phyloP scores from a whole-genome alignment of 2,797 vertebrate species.

The Clarias fuscus region DNA sequence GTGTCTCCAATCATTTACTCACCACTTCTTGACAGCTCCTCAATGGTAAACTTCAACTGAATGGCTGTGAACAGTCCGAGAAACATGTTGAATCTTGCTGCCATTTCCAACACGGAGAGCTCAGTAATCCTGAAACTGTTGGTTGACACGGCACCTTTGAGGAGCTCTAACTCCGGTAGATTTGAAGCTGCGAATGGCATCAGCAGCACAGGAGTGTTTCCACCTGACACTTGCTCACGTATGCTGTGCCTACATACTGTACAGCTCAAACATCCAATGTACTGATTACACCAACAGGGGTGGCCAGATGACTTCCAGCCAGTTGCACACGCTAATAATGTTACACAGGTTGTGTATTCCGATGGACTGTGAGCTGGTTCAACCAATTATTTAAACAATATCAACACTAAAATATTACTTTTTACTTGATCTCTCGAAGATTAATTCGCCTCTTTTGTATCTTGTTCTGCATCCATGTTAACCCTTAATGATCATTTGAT shows the following conservation, averaged over 20 bases:
- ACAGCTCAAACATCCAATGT: background rate
- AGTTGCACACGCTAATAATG: background rate
- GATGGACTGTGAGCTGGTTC: background rate
- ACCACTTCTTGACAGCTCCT: slow-evolving; percentile 60
- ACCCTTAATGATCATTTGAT: background rate
- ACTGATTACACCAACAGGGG: background rate
- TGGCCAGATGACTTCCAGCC: background rate
- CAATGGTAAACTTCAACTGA: slow-evolving; percentile 57
- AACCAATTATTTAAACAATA: background rate
- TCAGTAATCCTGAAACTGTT: slow-evolving; percentile 6
- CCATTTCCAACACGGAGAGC: slow-evolving; percentile 25
- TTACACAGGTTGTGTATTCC: background rate
- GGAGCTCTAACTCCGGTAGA: background rate
- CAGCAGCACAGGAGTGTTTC: slow-evolving; percentile 11
- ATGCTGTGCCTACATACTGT: slow-evolving; percentile 8
- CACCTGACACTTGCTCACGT: slow-evolving; percentile 1
- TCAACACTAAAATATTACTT: background rate
- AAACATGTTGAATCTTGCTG: slow-evolving; percentile 51
- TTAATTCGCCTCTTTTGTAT: background rate
- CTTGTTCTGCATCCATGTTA: background rate
- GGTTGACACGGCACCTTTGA: background rate
- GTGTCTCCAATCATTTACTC: slow-evolving; percentile 48
- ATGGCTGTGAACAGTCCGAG: slow-evolving; percentile 60
- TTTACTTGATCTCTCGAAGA: background rate
- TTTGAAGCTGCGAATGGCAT: background rate